Percentiles rank a stretch among this genome's conserved stretches.
phyloP scores from a whole-genome alignment of 1,140 invertebrate species.

The Apolygus lucorum region DNA sequence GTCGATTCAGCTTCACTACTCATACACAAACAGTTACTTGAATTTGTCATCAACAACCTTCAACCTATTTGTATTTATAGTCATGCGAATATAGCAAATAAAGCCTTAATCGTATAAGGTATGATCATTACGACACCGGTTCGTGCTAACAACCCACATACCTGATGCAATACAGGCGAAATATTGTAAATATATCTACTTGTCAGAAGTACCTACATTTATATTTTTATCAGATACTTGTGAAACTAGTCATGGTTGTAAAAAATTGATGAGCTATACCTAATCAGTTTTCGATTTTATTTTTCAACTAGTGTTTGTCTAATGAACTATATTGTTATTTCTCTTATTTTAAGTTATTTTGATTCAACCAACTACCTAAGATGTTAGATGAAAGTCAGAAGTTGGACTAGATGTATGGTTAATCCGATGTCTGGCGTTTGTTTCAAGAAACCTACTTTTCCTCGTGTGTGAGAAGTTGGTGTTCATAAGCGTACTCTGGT shows the following conservation, averaged over 20 bases:
- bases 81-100: too few relatives aligned
- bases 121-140: too few relatives aligned
- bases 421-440: not conserved
- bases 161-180: too few relatives aligned
- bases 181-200: too few relatives aligned
- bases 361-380: not conserved
- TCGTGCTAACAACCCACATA: too few relatives aligned
- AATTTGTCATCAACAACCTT: too few relatives aligned
- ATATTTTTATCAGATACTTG: not conserved
- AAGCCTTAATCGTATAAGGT: too few relatives aligned
- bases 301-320: not conserved
- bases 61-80: too few relatives aligned
- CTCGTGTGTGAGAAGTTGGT: not conserved
- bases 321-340: not conserved
- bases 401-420: not conserved
- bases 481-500: not conserved
- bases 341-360: not conserved
- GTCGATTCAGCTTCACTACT: too few relatives aligned
- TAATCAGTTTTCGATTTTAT: not conserved
- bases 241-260: conserved; percentile 1
- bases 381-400: not conserved
- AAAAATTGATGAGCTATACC: not conserved
- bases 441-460: not conserved
- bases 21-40: too few relatives aligned
- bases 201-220: not conserved